phyloP scores from a whole-genome alignment of 1,140 invertebrate species.

The Drosophila simulans region DNA sequence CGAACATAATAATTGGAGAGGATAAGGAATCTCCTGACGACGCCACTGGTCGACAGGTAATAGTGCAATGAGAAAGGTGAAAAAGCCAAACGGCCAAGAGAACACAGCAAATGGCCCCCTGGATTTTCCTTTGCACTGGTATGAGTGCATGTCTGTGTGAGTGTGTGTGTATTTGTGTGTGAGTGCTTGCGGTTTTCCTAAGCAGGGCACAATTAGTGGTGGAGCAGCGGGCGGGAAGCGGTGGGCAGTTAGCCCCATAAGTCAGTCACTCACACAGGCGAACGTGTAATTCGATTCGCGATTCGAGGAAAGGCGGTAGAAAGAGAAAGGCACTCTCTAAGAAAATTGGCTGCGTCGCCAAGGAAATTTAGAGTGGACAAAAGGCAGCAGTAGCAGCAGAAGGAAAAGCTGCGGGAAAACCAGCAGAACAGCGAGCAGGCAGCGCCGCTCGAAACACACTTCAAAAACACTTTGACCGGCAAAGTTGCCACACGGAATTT shows the following conservation, averaged over 20 bases:
- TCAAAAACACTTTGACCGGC: constrained; percentile 83
- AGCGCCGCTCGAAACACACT: constrained; percentile 77
- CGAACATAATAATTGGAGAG: constrained; percentile 29
- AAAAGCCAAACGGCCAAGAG: constrained; percentile 60
- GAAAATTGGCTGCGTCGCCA: constrained; percentile 71
- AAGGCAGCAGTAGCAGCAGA: constrained; percentile 28
- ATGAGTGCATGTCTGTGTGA: background rate
- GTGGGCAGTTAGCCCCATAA: constrained; percentile 76
- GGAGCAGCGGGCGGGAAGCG: background rate
- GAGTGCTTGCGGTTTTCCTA: constrained; percentile 50
- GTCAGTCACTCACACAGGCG: constrained; percentile 70
- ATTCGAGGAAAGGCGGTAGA: constrained; percentile 23
- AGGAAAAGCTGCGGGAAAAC: constrained; percentile 14
- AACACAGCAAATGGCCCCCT: constrained; percentile 47
- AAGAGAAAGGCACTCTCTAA: constrained; percentile 60
- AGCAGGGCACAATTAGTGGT: constrained; percentile 70
- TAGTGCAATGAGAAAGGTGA: constrained; percentile 45
- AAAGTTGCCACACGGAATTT: constrained; percentile 83
- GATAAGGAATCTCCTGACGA: background rate
- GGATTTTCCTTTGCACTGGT: constrained; percentile 11
- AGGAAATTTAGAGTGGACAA: constrained; percentile 78
- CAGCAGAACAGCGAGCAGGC: constrained; percentile 33
- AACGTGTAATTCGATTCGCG: constrained; percentile 73
- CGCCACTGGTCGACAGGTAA: constrained; percentile 20
- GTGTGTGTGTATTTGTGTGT: constrained; percentile 1